phyloP scores from a whole-genome alignment of 2,113 vertebrate genomes.

The Conger conger region DNA sequence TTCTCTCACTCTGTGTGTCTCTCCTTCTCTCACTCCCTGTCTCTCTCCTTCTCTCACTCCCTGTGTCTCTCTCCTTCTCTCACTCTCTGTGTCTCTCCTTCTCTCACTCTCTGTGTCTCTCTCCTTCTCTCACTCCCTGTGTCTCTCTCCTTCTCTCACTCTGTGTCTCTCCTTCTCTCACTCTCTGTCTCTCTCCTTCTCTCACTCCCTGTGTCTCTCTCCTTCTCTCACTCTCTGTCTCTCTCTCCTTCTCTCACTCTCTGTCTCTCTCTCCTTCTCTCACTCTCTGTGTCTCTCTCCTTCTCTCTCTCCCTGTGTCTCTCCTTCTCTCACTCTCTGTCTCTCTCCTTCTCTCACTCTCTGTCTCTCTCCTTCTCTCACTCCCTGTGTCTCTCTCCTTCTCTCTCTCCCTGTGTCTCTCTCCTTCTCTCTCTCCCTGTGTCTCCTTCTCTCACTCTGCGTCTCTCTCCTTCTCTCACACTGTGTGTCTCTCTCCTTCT shows the following conservation, averaged over 20 bases:
- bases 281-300: conserved; percentile 8
- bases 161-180: conserved; percentile 14
- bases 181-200: conserved; percentile 34
- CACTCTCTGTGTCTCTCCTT: conserved; percentile 41
- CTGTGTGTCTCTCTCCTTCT: conserved; percentile 13
- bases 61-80: background rate
- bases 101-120: conserved; percentile 13
- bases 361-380: conserved; percentile 52
- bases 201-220: background rate
- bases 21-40: too few relatives aligned
- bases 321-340: too few relatives aligned
- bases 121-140: conserved; percentile 35
- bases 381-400: conserved; percentile 91
- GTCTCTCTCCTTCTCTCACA: conserved; percentile 20
- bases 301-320: too few relatives aligned
- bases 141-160: conserved; percentile 29
- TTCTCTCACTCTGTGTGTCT: too few relatives aligned
- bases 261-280: background rate
- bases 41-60: conserved; percentile 20
- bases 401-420: too few relatives aligned
- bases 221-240: background rate
- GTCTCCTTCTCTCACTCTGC: too few relatives aligned
- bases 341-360: too few relatives aligned
- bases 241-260: background rate
- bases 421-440: background rate